A percentile compares a stretch with the other conserved stretches of the same genome.
Evolutionary conservation across 2,113 vertebrate species (phyloP).

Genomic region (Grammomys surdaster): DNA sequence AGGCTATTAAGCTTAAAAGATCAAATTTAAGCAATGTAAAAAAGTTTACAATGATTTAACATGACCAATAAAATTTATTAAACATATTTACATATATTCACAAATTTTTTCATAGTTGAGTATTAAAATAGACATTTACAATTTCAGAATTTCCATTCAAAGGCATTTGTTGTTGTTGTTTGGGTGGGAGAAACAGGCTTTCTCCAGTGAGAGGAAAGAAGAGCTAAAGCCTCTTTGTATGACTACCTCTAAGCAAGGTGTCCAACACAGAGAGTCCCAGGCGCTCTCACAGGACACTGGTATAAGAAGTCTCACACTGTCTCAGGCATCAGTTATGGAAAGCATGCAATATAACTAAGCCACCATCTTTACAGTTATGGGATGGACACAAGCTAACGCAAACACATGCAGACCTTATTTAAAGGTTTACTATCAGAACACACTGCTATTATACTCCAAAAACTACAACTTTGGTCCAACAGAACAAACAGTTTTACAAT

Average conservation of each 20-base stretch:
- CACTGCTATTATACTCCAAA: slow-evolving; percentile 89
- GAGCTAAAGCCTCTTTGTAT: slow-evolving; percentile 87
- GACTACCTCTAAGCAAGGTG: slow-evolving; percentile 90
- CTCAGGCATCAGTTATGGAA: slow-evolving; percentile 88
- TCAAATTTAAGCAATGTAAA: slow-evolving; percentile 79
- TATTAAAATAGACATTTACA: slow-evolving; percentile 99
- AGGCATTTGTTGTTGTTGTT: slow-evolving; percentile 90
- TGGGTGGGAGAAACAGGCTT: slow-evolving; percentile 90
- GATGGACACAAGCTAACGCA: slow-evolving; percentile 89
- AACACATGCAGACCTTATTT: slow-evolving; percentile 93
- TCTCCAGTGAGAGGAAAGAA: slow-evolving; percentile 92
- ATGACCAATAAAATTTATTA: slow-evolving; percentile 99
- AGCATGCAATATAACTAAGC: slow-evolving; percentile 95
- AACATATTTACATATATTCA: slow-evolving; percentile 99
- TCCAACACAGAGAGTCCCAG: slow-evolving; percentile 85
- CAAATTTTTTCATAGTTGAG: slow-evolving; percentile 97
- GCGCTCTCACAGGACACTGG: slow-evolving; percentile 87
- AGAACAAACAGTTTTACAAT: slow-evolving; percentile 97
- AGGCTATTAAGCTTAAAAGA: slow-evolving; percentile 80
- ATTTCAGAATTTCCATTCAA: slow-evolving; percentile 98
- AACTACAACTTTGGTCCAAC: slow-evolving; percentile 98
- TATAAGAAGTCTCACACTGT: slow-evolving; percentile 87
- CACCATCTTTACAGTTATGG: slow-evolving; percentile 90
- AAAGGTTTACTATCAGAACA: slow-evolving; percentile 89
- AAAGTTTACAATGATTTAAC: slow-evolving; percentile 89